phyloP scores from a whole-genome alignment of 1,140 invertebrate genomes.

The Macrosteles quadrilineatus region DNA sequence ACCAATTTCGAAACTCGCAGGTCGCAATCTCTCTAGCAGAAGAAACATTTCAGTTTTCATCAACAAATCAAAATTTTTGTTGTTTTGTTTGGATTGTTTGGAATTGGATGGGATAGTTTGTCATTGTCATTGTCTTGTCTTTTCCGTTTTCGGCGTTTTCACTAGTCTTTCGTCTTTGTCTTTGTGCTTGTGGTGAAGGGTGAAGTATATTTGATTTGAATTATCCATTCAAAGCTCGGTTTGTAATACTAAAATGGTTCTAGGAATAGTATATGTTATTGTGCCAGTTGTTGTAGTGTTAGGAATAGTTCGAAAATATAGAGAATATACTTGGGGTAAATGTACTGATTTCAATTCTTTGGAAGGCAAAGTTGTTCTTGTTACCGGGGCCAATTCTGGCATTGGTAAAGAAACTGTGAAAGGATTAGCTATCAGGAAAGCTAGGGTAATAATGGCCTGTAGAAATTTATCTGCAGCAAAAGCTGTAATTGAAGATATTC shows the following conservation, averaged over 20 bases:
- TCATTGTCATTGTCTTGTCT: no score
- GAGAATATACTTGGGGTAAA: constrained; percentile 53
- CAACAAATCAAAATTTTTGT: no score
- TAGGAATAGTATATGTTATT: constrained; percentile 20
- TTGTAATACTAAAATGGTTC: constrained; percentile 21
- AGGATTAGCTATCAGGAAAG: constrained; percentile 64
- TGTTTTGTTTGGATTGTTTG: no score
- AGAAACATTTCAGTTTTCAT: no score
- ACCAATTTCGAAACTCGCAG: no score
- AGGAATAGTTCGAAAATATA: constrained; percentile 52
- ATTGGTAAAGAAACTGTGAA: constrained; percentile 75
- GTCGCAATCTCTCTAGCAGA: no score
- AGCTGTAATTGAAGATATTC: constrained; percentile 62
- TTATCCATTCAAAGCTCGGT: no score
- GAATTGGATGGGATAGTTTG: no score
- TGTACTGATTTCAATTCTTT: constrained; percentile 51
- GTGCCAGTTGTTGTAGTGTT: constrained; percentile 48
- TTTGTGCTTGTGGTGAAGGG: no score
- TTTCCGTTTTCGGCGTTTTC: no score
- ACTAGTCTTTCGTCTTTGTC: no score
- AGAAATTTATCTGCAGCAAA: constrained; percentile 62
- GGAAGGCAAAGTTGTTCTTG: constrained; percentile 65
- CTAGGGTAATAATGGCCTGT: constrained; percentile 74
- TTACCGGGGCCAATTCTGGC: constrained; percentile 80
- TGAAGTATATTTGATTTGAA: no score